Conservation (phyloP, 2,797 vertebrate genomes). For the Crypturellus tataupa region DNA sequence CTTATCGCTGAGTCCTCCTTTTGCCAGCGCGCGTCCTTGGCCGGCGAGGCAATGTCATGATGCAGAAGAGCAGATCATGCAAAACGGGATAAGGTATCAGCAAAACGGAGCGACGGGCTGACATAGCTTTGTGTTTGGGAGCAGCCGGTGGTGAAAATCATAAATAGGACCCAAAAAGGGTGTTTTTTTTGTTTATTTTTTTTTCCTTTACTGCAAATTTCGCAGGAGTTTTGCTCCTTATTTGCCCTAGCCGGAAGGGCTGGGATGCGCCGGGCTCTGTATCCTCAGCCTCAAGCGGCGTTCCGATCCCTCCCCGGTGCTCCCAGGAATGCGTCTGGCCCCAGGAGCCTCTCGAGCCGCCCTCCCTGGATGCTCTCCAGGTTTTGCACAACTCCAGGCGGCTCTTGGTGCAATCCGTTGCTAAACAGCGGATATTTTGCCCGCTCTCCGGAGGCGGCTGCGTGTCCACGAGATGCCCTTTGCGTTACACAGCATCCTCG, state of each 20-base stretch:
- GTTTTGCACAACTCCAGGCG: neutral
- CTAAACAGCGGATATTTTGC: neutral
- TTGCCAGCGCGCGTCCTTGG: neutral
- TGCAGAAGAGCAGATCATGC: neutral
- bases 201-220: neutral
- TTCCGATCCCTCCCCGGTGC: accelerated
- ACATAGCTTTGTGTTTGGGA: neutral
- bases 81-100: neutral
- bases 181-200: neutral
- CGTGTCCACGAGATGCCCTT: neutral
- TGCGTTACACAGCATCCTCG: neutral
- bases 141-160: neutral
- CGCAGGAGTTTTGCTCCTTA: accelerated
- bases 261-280: neutral
- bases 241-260: neutral
- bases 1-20: neutral
- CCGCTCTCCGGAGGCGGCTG: accelerated
- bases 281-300: neutral
- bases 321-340: neutral
- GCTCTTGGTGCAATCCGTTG: neutral
- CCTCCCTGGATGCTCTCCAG: conserved; percentile 26
- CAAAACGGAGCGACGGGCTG: neutral
- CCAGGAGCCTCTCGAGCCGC: accelerated
- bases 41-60: neutral
- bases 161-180: neutral